These are phyloP conservation scores for Macrocentrus cingulum DNA, from an alignment of 1,140 invertebrate genomes.

Conservation along the genomic window DNA sequence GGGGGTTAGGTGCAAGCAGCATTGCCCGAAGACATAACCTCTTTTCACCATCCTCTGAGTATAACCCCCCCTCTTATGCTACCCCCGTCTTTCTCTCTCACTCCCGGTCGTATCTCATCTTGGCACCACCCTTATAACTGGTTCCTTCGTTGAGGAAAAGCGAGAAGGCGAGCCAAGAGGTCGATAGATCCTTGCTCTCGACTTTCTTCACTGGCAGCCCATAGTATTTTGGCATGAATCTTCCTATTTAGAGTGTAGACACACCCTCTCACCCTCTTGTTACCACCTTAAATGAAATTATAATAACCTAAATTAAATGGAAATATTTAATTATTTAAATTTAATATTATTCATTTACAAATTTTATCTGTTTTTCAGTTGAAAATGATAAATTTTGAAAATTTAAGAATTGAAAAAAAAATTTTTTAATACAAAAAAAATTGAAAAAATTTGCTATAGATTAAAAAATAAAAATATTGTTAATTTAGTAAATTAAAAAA, in stretches of 20 bases:
- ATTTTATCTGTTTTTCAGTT: no score
- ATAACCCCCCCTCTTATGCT: not conserved
- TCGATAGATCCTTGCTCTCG: constrained; percentile 25
- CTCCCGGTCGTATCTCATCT: constrained; percentile 24
- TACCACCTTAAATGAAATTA: not conserved
- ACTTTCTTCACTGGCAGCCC: not conserved
- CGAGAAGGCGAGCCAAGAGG: constrained; percentile 28
- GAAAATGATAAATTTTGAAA: no score
- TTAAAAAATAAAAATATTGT: no score
- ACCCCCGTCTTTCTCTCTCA: no score
- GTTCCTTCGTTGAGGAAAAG: constrained; percentile 12
- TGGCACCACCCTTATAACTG: constrained; percentile 27
- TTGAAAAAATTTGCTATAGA: no score
- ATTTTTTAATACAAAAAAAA: no score
- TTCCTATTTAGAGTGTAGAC: no score
- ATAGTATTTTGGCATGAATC: constrained; percentile 14
- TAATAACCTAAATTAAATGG: no score
- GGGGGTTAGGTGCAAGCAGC: not conserved
- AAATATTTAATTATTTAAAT: no score
- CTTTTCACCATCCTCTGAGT: constrained; percentile 6
- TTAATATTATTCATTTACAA: no score
- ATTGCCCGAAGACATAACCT: constrained; percentile 26
- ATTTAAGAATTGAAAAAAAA: no score
- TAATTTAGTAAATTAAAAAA: no score
- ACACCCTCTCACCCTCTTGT: not conserved